phyloP scores from a whole-genome alignment of 2,797 vertebrate species.

The Antennarius maculatus region DNA sequence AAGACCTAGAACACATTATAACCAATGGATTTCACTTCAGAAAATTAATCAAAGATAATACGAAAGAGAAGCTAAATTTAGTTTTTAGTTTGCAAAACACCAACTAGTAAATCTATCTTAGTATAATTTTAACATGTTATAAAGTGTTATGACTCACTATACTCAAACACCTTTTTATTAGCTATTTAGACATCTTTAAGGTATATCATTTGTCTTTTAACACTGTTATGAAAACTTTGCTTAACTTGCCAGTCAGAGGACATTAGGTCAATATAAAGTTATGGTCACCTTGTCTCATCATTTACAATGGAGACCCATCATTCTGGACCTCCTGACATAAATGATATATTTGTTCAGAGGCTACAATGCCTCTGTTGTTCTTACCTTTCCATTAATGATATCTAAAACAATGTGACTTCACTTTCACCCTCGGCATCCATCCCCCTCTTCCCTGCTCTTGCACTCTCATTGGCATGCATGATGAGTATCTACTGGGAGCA shows the following conservation, averaged over 20 bases:
- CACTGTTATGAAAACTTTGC: not conserved
- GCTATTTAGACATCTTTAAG: not conserved
- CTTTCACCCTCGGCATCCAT: slow-evolving; percentile 39
- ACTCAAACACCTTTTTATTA: not conserved
- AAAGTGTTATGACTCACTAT: not conserved
- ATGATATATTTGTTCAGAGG: slow-evolving; percentile 21
- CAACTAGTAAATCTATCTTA: not conserved
- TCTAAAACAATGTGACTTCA: slow-evolving; percentile 38
- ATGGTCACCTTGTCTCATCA: slow-evolving; percentile 22
- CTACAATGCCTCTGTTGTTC: slow-evolving; percentile 4
- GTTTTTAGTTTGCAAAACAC: not conserved
- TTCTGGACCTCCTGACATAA: not conserved
- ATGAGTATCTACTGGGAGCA: slow-evolving; percentile 60
- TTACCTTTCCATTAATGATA: slow-evolving; percentile 29
- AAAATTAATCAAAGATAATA: too few relatives aligned
- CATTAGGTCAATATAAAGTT: not conserved
- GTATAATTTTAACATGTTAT: not conserved
- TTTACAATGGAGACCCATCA: not conserved
- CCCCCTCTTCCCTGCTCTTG: slow-evolving; percentile 26
- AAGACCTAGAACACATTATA: too few relatives aligned
- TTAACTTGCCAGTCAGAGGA: not conserved
- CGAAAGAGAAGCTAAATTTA: not conserved
- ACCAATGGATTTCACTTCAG: too few relatives aligned
- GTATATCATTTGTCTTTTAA: not conserved
- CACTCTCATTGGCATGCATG: slow-evolving; percentile 65